These are phyloP conservation scores for Corvus moneduloides DNA, from an alignment of 2,113 vertebrate genomes.

Conservation along the genomic window DNA sequence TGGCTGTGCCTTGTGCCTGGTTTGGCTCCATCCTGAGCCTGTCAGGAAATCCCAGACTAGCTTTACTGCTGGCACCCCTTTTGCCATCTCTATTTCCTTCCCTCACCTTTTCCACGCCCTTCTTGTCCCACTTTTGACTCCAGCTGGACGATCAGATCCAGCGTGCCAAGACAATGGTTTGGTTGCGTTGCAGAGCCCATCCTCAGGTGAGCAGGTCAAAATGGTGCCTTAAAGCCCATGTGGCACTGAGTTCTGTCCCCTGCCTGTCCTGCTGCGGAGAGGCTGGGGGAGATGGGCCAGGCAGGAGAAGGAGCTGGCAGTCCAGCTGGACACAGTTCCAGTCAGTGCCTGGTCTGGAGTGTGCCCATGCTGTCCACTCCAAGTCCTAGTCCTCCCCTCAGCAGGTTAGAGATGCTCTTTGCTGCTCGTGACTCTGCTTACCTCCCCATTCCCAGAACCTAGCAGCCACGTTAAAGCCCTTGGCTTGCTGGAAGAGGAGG, in stretches of 20 bases:
- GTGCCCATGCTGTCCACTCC: fast-evolving
- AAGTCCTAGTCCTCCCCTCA: fast-evolving
- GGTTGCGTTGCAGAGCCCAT: neutral
- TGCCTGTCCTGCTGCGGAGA: fast-evolving
- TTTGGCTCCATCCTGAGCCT: neutral
- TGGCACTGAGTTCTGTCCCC: neutral
- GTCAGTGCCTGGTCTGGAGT: fast-evolving
- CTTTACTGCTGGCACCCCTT: neutral
- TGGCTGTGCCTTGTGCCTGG: fast-evolving
- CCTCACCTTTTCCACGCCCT: neutral
- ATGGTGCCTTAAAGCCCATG: fast-evolving
- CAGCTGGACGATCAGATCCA: neutral
- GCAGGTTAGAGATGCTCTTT: neutral
- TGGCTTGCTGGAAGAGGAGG: neutral
- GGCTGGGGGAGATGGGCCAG: fast-evolving
- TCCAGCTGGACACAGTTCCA: fast-evolving
- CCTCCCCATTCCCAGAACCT: fast-evolving
- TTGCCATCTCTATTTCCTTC: neutral
- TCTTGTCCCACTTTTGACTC: neutral
- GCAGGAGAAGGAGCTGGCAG: neutral
- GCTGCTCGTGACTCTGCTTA: fast-evolving
- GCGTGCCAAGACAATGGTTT: neutral
- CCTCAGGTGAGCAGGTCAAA: neutral
- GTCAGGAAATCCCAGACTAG: fast-evolving
- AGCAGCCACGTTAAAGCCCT: fast-evolving